Evolutionary conservation across 2,888 invertebrate genomes (phyloP).

Genomic region (Lepeophtheirus nordmannii): DNA sequence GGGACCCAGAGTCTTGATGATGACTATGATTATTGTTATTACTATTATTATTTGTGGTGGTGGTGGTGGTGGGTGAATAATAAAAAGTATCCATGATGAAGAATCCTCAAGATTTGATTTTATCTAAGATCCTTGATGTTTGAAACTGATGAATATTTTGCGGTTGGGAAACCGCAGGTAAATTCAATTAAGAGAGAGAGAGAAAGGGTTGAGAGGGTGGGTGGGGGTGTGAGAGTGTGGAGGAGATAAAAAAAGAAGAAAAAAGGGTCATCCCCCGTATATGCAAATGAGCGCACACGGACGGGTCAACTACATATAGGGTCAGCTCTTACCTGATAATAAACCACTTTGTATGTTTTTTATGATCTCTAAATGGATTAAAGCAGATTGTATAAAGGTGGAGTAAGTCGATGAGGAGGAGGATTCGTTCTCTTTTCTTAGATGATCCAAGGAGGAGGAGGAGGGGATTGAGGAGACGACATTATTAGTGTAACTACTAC

Average conservation of each 20-base stretch:
- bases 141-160: slow-evolving; percentile 3
- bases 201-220: not conserved
- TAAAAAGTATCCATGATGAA: not conserved
- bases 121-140: slow-evolving; percentile 4
- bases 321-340: slow-evolving; percentile 1
- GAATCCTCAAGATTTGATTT: not conserved
- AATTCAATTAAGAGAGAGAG: slow-evolving; percentile 1
- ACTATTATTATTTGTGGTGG: not conserved
- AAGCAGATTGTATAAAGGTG: slow-evolving; percentile 5
- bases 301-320: not conserved
- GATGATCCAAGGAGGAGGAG: not conserved
- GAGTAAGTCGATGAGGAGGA: not conserved
- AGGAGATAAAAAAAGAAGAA: not conserved
- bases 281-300: not conserved
- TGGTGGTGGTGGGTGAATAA: not conserved
- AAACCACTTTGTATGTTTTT: not conserved
- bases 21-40: not conserved
- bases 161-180: not conserved
- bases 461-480: slow-evolving; percentile 3
- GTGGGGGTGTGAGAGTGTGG: not conserved
- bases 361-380: slow-evolving; percentile 4
- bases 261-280: too few relatives aligned
- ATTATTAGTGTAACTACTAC: not conserved
- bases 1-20: not conserved
- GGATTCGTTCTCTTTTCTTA: not conserved